Base-by-base conservation (phyloP, 2,797 vertebrate genomes). In the Ara ararauna region DNA sequence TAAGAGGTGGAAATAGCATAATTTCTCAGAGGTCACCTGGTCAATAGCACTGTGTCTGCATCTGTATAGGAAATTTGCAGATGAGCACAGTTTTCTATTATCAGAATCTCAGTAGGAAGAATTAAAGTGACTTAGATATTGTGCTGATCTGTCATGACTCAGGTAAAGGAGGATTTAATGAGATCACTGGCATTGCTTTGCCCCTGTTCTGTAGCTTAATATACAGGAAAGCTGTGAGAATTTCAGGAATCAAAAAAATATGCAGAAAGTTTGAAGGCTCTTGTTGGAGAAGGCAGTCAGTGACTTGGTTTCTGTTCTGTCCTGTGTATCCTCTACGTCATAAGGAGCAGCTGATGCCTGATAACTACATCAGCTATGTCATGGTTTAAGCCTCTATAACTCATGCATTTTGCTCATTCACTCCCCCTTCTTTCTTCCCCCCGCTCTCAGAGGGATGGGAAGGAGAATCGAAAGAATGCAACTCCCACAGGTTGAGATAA, bases 51-150 rank as follows among this genome's bases (percentile, higher is more conserved):
- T 20, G 48, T 91, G 53, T 73, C 54, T 90, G 34, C n/a, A 60
- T 82, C 64, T 76, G 21, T 65, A 53, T 3, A 62, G 30, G 42
- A 92, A 93, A 91, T 56, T 71, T 93, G 51, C 65, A 71, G 71
- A 73, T 93, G 17, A 85, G 13, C 34, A 67, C 72, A 51, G 42
- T 90, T 93, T 93, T 93, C 71, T 87, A 36, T 84, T 93, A 92
- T 85, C 64, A 93, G 30, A 83, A 65, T 87, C 94, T 90, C 67
- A 82, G 78, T 38, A 71, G 68, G 44, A 50, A 92, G 45, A 79
- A 83, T 70, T 76, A 84, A 86, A 93, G 24, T 87, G 62, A 73
- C 90, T 92, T 87, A 89, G 77, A 61, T 90, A 86, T 45, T 88
- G 38, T 89, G 71, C 74, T 92, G 77, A 86, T 89, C 77, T 90